Percentiles rank a stretch among this genome's conserved stretches.
Conservation (phyloP, 2,888 invertebrate genomes). For the Nebria brevicollis region DNA sequence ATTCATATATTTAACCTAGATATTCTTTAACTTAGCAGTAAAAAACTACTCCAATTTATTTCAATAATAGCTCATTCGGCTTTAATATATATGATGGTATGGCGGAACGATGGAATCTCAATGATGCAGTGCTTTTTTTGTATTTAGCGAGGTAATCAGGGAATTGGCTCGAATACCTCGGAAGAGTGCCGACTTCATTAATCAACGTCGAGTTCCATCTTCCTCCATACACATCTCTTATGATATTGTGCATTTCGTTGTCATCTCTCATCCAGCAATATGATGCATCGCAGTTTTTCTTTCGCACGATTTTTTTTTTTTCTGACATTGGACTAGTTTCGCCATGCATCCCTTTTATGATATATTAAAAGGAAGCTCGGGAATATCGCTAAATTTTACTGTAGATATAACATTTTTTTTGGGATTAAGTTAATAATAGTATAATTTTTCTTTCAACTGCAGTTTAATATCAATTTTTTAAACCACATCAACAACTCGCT, state of each 20-base stretch:
- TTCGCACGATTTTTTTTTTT: slow-evolving; percentile 25
- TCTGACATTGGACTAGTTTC: background rate
- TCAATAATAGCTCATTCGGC: background rate
- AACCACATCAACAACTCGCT: too few relatives aligned
- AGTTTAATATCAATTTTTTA: too few relatives aligned
- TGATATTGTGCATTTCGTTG: background rate
- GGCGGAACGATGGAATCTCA: background rate
- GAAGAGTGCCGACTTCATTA: slow-evolving; percentile 39
- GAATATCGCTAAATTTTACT: slow-evolving; percentile 42
- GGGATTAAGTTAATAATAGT: background rate
- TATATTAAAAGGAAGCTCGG: slow-evolving; percentile 38
- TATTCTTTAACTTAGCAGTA: too few relatives aligned
- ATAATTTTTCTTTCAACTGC: too few relatives aligned
- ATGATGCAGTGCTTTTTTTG: background rate
- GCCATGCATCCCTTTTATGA: slow-evolving; percentile 20
- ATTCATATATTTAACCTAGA: too few relatives aligned
- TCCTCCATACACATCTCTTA: slow-evolving; percentile 2
- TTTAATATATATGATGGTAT: background rate
- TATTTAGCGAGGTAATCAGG: slow-evolving; percentile 39
- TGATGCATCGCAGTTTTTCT: slow-evolving; percentile 44
- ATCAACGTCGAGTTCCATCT: slow-evolving; percentile 23
- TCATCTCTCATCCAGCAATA: slow-evolving; percentile 22
- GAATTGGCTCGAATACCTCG: slow-evolving; percentile 33
- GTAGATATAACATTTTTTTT: slow-evolving; percentile 22
- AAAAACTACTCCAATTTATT: background rate